Evolutionary conservation across 2,797 vertebrate species (phyloP).

Genomic region (Gila robusta): DNA sequence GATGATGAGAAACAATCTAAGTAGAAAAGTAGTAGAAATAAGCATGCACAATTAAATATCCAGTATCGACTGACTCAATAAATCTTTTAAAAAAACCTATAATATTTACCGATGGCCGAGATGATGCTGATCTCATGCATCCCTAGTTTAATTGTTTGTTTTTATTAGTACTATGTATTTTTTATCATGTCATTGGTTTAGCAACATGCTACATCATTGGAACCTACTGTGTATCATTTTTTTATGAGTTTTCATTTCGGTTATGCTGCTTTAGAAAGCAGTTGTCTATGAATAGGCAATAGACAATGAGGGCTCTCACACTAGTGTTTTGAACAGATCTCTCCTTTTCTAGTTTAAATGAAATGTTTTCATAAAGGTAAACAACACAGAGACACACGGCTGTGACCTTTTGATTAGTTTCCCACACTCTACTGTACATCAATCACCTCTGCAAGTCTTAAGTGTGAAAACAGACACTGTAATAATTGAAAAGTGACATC

Average conservation of each 20-base stretch:
- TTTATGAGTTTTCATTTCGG: not conserved
- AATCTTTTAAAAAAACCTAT: not conserved
- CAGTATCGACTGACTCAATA: not conserved
- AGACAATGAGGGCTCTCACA: not conserved
- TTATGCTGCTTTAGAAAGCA: not conserved
- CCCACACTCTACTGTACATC: conserved; percentile 30
- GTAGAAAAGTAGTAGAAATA: not conserved
- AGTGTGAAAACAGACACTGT: conserved; percentile 46
- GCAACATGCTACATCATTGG: not conserved
- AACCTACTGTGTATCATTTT: not conserved
- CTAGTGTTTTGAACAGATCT: not conserved
- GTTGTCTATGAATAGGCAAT: not conserved
- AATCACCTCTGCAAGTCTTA: conserved; percentile 18
- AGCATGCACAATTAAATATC: not conserved
- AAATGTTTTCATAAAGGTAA: conserved; percentile 10
- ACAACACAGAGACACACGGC: conserved; percentile 1
- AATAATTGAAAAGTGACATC: conserved; percentile 33
- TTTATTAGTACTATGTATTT: not conserved
- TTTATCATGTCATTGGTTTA: not conserved
- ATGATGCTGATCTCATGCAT: not conserved
- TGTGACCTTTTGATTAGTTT: conserved; percentile 40
- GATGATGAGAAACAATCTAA: not conserved
- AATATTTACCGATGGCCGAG: not conserved
- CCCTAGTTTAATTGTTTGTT: not conserved
- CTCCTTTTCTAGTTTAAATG: not conserved